These are phyloP conservation scores for Galerucella calmariensis DNA, from an alignment of 2,888 invertebrate genomes.

Conservation along the genomic window DNA sequence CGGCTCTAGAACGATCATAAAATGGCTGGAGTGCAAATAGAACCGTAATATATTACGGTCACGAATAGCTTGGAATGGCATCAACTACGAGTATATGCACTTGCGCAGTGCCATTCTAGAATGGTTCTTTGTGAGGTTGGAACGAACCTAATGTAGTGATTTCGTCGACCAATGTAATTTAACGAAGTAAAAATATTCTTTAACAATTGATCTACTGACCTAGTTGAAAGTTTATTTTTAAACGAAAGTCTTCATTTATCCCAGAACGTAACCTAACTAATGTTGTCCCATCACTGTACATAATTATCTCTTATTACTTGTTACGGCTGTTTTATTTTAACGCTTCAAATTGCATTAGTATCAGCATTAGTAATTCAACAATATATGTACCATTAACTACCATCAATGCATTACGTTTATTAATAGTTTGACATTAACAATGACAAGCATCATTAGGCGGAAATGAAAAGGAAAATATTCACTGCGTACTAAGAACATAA, in stretches of 20 bases:
- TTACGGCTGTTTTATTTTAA: background rate
- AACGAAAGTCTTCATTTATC: background rate
- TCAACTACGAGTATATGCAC: too few species aligned
- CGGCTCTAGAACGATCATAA: too few species aligned
- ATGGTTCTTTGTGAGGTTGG: too few species aligned
- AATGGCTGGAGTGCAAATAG: too few species aligned
- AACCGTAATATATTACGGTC: too few species aligned
- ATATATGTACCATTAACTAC: background rate
- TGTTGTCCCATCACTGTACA: background rate
- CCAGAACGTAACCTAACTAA: background rate
- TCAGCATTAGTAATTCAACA: background rate
- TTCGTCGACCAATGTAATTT: too few species aligned
- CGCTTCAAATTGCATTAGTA: background rate
- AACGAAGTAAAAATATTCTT: too few species aligned
- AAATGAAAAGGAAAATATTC: background rate
- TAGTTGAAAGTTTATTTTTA: background rate
- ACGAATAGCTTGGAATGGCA: too few species aligned
- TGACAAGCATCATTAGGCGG: background rate
- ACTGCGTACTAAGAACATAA: background rate
- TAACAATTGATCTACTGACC: background rate
- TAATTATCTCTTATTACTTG: background rate
- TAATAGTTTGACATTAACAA: slow-evolving; percentile 11
- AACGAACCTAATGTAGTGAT: too few species aligned
- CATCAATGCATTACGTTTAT: slow-evolving; percentile 1
- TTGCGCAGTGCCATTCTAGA: too few species aligned